phyloP scores from a whole-genome alignment of 2,113 vertebrate species.

The Ceratotherium simum region DNA sequence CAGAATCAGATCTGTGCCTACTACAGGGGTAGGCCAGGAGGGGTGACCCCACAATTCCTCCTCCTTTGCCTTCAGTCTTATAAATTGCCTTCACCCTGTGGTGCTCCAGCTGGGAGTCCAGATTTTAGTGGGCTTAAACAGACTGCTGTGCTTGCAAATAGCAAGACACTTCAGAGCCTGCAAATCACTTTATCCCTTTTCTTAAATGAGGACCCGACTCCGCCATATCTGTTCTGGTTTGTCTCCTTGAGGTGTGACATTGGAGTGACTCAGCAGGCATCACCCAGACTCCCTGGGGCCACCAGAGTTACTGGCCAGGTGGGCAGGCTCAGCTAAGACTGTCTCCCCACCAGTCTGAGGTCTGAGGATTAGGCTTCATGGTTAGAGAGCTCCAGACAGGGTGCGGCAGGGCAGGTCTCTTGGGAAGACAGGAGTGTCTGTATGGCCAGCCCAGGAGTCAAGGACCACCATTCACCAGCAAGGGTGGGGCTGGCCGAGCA shows the following conservation, averaged over 20 bases:
- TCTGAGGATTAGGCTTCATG: slow-evolving; percentile 42
- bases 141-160: not conserved
- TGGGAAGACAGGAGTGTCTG: not conserved
- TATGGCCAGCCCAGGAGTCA: not conserved
- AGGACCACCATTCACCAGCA: not conserved
- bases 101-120: not conserved
- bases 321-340: not conserved
- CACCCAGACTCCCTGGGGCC: not conserved
- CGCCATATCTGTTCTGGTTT: not conserved
- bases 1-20: not conserved
- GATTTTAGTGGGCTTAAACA: not conserved
- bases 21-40: not conserved
- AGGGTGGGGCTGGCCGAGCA: not conserved
- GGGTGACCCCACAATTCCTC: not conserved
- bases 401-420: not conserved
- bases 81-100: not conserved
- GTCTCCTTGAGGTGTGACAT: not conserved
- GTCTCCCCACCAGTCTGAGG: slow-evolving; percentile 53
- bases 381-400: slow-evolving; percentile 42
- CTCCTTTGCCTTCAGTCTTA: not conserved
- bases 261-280: not conserved
- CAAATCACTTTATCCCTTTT: slow-evolving; percentile 3
- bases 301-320: not conserved
- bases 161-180: not conserved
- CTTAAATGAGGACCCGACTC: not conserved